Evolutionary conservation across 2,113 vertebrate species (phyloP).

Genomic region (Serranochromis macrocephalus): DNA sequence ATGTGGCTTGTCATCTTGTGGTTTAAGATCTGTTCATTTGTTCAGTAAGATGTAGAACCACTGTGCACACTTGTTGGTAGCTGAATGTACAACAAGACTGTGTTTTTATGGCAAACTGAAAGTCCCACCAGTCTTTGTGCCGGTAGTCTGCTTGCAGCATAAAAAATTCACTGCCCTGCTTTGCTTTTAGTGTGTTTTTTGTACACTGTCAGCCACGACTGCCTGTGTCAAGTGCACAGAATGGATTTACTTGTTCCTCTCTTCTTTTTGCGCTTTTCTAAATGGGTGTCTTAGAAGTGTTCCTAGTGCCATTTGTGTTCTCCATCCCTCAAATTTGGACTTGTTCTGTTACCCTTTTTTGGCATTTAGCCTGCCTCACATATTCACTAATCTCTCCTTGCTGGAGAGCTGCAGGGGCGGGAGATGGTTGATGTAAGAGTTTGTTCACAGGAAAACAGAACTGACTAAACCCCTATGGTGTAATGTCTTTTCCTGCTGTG

Average conservation of each 20-base stretch:
- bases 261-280: neutral
- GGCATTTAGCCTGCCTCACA: neutral
- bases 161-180: slow-evolving; percentile 16
- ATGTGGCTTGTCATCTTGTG: neutral
- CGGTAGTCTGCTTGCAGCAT: neutral
- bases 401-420: neutral
- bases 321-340: neutral
- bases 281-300: neutral
- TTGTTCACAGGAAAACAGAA: neutral
- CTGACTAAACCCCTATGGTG: neutral
- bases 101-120: neutral
- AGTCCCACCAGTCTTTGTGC: neutral
- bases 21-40: neutral
- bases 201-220: neutral
- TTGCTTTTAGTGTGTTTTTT: neutral
- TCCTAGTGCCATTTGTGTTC: neutral
- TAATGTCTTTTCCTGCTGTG: neutral
- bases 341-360: neutral
- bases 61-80: neutral
- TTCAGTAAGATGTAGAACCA: neutral
- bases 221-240: neutral
- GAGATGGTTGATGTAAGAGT: neutral
- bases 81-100: neutral
- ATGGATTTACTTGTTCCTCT: neutral
- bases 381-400: neutral